Conservation (phyloP, 2,113 vertebrate species). For the Microcebus griseorufus region DNA sequence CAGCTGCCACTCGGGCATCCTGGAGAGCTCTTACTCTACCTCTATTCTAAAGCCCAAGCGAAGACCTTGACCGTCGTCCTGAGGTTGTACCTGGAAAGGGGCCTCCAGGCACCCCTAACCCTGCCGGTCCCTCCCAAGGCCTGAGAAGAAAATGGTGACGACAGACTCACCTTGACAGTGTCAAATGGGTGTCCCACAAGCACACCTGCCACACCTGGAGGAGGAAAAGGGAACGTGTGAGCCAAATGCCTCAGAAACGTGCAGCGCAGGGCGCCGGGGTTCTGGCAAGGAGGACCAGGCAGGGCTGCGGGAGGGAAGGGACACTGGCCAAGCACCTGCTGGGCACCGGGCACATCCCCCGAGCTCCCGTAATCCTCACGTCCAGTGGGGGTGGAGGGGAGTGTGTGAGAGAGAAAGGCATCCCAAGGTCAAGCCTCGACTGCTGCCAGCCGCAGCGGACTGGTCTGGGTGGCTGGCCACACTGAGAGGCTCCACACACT, state of each 20-base stretch:
- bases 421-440: not conserved
- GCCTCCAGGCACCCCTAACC: accelerated
- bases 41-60: not conserved
- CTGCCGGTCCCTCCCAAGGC: not conserved
- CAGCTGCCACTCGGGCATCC: not conserved
- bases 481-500: accelerated
- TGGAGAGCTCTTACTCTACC: not conserved
- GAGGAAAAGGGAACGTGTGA: not conserved
- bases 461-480: too few species aligned
- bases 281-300: accelerated
- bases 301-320: not conserved
- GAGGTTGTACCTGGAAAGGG: not conserved
- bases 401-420: too few species aligned
- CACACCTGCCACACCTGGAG: slow-evolving; percentile 95
- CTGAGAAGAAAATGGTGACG: not conserved
- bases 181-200: slow-evolving; percentile 98
- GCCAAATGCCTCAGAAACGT: not conserved
- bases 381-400: too few species aligned
- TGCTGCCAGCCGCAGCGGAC: not conserved
- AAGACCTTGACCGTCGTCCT: not conserved
- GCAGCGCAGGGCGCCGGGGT: accelerated
- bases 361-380: accelerated
- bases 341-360: accelerated
- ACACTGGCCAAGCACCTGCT: not conserved
- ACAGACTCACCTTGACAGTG: slow-evolving; percentile 95